Evolutionary conservation across 2,797 vertebrate genomes (phyloP).

Genomic region (Spinus pinus): DNA sequence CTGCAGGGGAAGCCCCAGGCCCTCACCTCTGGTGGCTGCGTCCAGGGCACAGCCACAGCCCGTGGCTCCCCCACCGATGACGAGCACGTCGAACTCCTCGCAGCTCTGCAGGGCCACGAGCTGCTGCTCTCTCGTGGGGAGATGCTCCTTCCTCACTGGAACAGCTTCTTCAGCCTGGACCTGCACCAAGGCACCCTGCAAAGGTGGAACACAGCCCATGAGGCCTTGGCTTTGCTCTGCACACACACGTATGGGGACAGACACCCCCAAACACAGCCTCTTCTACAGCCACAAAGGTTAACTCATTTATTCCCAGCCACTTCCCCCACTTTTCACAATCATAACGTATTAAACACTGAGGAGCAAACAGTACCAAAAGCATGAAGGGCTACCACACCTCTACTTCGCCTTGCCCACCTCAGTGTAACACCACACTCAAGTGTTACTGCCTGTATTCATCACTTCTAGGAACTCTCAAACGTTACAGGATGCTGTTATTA

Average conservation of each 20-base stretch:
- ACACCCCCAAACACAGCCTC: background rate
- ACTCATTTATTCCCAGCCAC: background rate
- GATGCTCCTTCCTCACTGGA: slow-evolving; percentile 64
- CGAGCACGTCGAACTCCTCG: slow-evolving; percentile 87
- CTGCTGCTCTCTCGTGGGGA: slow-evolving; percentile 85
- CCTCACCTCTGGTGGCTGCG: slow-evolving; percentile 90
- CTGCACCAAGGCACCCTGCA: slow-evolving; percentile 78
- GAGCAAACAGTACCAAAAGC: background rate
- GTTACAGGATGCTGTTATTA: background rate
- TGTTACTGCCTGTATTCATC: background rate
- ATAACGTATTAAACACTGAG: background rate
- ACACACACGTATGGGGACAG: rapidly evolving
- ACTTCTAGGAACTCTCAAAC: background rate
- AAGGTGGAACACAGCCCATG: background rate
- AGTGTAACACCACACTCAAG: background rate
- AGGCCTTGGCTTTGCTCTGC: background rate
- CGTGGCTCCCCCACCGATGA: slow-evolving; percentile 94
- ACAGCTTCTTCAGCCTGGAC: slow-evolving; percentile 81
- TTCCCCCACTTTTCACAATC: background rate
- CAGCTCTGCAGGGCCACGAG: slow-evolving; percentile 74
- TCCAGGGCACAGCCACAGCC: slow-evolving; percentile 95
- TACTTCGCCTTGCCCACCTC: background rate
- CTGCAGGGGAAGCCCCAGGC: rapidly evolving
- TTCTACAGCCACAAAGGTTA: rapidly evolving
- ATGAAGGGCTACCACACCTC: background rate